phyloP scores from a whole-genome alignment of 2,113 vertebrate species.

The Columba janthina region DNA sequence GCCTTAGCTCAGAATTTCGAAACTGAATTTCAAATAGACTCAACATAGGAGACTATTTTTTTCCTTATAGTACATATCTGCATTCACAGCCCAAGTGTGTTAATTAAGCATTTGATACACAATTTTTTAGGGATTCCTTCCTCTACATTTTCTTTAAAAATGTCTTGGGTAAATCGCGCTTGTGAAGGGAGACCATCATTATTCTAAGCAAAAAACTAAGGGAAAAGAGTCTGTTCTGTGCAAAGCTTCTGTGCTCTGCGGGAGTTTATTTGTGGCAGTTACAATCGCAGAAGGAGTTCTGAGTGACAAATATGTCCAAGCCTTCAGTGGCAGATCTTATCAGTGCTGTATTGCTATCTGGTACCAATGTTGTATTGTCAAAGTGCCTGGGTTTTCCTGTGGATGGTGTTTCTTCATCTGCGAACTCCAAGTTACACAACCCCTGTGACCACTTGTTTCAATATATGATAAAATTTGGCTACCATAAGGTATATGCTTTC shows the following conservation, averaged over 20 bases:
- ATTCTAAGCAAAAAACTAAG: constrained; percentile 1
- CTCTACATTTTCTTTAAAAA: constrained; percentile 38
- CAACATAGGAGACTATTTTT: constrained; percentile 6
- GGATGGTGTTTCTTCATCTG: neutral
- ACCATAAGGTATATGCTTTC: neutral
- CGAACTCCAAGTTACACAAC: neutral
- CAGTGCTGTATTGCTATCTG: neutral
- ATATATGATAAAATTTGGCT: neutral
- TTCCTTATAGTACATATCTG: constrained; percentile 37
- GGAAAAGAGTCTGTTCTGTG: neutral
- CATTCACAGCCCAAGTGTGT: constrained; percentile 45
- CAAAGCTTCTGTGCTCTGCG: constrained; percentile 44
- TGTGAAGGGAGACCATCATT: constrained; percentile 21
- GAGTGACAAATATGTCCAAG: constrained; percentile 31
- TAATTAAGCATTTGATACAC: constrained; percentile 47
- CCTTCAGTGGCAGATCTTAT: constrained; percentile 18
- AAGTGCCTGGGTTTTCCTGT: constrained; percentile 5
- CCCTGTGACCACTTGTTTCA: neutral
- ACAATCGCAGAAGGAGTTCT: constrained; percentile 34
- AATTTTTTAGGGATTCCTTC: constrained; percentile 64
- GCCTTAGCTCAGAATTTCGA: constrained; percentile 41
- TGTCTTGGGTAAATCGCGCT: constrained; percentile 21
- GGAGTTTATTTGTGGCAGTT: constrained; percentile 47
- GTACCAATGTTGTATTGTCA: neutral
- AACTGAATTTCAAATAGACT: constrained; percentile 47